Evolutionary conservation across 1,140 invertebrate genomes (phyloP).

Genomic region (Yoshiicerus persimilis): DNA sequence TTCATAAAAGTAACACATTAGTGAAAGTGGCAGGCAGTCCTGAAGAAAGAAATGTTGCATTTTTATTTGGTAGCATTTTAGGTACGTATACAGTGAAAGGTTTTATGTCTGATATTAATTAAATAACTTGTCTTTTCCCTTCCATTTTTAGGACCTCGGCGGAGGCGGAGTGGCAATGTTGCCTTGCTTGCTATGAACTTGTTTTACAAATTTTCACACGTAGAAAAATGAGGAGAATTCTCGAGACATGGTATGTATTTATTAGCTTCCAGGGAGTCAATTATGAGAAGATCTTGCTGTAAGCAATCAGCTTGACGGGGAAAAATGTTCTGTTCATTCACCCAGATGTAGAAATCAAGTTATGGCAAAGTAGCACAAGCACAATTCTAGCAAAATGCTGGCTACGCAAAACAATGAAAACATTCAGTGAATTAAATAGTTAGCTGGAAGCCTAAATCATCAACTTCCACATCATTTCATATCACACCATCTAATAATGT

Average conservation of each 20-base stretch:
- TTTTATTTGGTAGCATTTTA: no score
- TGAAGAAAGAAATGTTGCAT: no score
- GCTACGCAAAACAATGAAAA: not conserved
- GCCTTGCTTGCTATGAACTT: no score
- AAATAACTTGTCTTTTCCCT: no score
- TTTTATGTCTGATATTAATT: no score
- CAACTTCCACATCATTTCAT: not conserved
- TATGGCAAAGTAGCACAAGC: not conserved
- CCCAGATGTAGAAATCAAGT: not conserved
- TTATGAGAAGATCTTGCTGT: not conserved
- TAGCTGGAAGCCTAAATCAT: not conserved
- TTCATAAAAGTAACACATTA: no score
- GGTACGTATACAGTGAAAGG: no score
- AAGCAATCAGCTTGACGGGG: not conserved
- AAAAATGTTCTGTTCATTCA: not conserved
- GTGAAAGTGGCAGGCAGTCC: no score
- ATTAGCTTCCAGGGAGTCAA: not conserved
- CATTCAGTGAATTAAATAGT: not conserved
- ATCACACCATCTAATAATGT: not conserved
- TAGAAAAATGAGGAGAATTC: not conserved
- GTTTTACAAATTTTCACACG: not conserved
- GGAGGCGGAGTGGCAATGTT: no score
- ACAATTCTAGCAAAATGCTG: not conserved
- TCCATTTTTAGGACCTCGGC: no score
- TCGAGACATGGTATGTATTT: not conserved